Conservation (phyloP, 2,888 invertebrate genomes). For the Acheta domesticus region DNA sequence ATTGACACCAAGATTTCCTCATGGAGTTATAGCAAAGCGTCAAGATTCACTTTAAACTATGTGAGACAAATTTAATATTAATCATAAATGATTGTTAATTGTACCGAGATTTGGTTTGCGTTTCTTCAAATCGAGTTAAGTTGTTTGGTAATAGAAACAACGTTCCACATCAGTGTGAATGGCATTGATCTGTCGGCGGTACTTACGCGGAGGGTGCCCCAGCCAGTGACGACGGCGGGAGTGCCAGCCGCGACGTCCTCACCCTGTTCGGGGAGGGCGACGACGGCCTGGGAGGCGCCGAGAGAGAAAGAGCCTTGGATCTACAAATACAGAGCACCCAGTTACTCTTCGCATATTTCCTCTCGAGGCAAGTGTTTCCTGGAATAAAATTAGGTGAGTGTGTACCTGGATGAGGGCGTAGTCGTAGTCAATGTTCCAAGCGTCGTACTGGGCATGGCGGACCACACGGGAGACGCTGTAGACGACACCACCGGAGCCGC, state of each 20-base stretch:
- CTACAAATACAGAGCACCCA: neutral
- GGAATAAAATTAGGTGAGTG: neutral
- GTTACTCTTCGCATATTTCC: neutral
- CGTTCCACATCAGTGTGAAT: neutral
- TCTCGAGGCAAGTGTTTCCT: neutral
- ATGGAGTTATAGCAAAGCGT: too few species aligned
- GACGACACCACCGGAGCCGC: slow-evolving; percentile 39
- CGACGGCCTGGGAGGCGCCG: slow-evolving; percentile 48
- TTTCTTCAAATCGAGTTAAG: too few species aligned
- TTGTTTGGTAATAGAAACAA: neutral
- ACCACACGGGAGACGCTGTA: slow-evolving; percentile 42
- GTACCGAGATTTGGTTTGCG: too few species aligned
- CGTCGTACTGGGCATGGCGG: slow-evolving; percentile 44
- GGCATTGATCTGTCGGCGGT: neutral
- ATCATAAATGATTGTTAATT: too few species aligned
- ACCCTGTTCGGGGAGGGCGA: slow-evolving; percentile 41
- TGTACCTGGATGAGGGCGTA: slow-evolving; percentile 47
- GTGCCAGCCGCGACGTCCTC: slow-evolving; percentile 42
- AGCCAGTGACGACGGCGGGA: slow-evolving; percentile 44
- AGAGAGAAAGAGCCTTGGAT: slow-evolving; percentile 41
- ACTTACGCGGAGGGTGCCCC: slow-evolving; percentile 42
- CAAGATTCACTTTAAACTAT: too few species aligned
- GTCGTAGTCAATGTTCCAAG: slow-evolving; percentile 48
- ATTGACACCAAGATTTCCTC: too few species aligned
- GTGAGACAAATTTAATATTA: too few species aligned